These are phyloP conservation scores for Drosophila carrolli DNA, from an alignment of 1,140 invertebrate species.

Conservation along the genomic window DNA sequence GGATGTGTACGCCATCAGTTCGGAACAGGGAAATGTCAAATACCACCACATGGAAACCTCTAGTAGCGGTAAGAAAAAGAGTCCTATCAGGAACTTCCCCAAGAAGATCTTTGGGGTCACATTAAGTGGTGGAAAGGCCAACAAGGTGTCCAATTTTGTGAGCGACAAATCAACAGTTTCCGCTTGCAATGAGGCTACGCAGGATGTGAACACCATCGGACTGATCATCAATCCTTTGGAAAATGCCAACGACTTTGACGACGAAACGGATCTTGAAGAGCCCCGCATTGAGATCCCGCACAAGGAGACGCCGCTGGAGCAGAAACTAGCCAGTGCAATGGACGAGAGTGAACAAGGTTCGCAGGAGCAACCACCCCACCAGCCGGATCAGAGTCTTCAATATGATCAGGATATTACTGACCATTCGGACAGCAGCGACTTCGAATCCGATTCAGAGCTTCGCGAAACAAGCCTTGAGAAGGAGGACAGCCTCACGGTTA, in stretches of 20 bases:
- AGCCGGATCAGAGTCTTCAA: constrained; percentile 44
- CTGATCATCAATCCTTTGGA: constrained; percentile 86
- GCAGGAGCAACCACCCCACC: constrained; percentile 15
- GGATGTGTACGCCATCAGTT: constrained; percentile 94
- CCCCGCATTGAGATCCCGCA: constrained; percentile 59
- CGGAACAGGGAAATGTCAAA: constrained; percentile 93
- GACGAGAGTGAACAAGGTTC: constrained; percentile 51
- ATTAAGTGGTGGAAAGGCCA: constrained; percentile 76
- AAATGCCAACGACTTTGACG: constrained; percentile 78
- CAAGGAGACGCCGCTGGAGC: constrained; percentile 65
- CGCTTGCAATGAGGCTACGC: constrained; percentile 39
- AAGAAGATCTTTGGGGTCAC: constrained; percentile 85
- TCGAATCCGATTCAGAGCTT: constrained; percentile 79
- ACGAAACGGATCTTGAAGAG: constrained; percentile 75
- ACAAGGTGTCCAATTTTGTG: constrained; percentile 80
- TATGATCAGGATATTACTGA: constrained; percentile 76
- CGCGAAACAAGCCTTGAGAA: constrained; percentile 79
- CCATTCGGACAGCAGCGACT: constrained; percentile 79
- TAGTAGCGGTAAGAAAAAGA: constrained; percentile 72
- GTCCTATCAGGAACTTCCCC: constrained; percentile 78
- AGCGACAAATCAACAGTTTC: constrained; percentile 65
- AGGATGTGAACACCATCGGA: constrained; percentile 84
- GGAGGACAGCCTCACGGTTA: constrained; percentile 78
- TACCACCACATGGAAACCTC: constrained; percentile 89
- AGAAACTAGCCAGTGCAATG: constrained; percentile 68